Percentiles rank a stretch among this genome's conserved stretches.
phyloP scores from a whole-genome alignment of 1,140 invertebrate species.

The Metaphire vulgaris region DNA sequence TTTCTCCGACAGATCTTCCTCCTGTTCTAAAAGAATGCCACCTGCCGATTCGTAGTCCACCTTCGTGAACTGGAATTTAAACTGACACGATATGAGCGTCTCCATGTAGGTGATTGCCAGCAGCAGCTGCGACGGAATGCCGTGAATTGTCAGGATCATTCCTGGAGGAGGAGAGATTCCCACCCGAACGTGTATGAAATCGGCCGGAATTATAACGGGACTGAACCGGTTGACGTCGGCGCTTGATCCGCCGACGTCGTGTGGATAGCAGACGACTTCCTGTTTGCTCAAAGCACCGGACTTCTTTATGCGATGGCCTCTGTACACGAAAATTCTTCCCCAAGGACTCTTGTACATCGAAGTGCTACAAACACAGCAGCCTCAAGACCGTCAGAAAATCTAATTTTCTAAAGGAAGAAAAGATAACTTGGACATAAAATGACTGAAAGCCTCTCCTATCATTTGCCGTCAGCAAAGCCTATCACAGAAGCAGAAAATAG shows the following conservation, averaged over 20 bases:
- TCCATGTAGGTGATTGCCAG: conserved; percentile 49
- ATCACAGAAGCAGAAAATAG: too few relatives aligned
- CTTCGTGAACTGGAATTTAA: not conserved
- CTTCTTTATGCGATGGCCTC: conserved; percentile 46
- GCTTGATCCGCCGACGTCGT: conserved; percentile 41
- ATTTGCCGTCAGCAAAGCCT: too few relatives aligned
- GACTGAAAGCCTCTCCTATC: not conserved
- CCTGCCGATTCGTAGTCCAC: not conserved
- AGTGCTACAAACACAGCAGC: conserved; percentile 39
- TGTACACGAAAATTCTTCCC: conserved; percentile 47
- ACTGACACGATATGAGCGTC: conserved; percentile 25
- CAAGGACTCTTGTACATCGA: conserved; percentile 47
- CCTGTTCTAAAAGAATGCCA: not conserved
- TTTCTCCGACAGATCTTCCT: not conserved
- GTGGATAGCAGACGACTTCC: conserved; percentile 48
- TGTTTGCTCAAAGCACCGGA: conserved; percentile 43
- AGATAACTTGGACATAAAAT: not conserved
- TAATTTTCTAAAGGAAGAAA: too few relatives aligned
- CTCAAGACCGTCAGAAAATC: too few relatives aligned
- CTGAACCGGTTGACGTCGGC: conserved; percentile 46
- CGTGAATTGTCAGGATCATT: conserved; percentile 44
- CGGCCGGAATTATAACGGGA: conserved; percentile 45
- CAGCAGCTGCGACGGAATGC: conserved; percentile 46
- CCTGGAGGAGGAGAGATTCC: conserved; percentile 48
- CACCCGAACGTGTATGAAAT: conserved; percentile 41